Base-by-base conservation (phyloP, 2,888 invertebrate genomes). In the Apantesis nais region DNA sequence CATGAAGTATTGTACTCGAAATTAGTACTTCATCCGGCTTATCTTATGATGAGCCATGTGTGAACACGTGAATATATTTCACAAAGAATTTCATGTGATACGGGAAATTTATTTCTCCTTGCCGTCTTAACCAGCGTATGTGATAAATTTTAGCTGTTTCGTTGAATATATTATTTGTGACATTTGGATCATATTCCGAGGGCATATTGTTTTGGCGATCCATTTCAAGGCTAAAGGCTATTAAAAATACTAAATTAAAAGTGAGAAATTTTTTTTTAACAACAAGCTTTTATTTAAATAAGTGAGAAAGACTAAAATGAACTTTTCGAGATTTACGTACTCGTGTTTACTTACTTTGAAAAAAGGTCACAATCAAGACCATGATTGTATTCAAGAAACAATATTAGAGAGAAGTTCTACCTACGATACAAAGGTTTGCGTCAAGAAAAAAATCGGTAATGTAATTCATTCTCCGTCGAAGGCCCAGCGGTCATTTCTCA, bases 401-500 rank as follows among this genome's bases (percentile, higher is more conserved):
- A 77, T 83, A 78, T 83, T 74, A 78, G 74, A 77, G 66, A 68
- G 64, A 62, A 71, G 37, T 64, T 68, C 39, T 75, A 60, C 75
- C 67, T 78, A 74, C 64, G 75, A 73, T 78, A 66, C 74, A 66
- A 78, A 79, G 75, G 76, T 80, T 82, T 74, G 70, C 76, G 72
- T 72, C 74, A 74, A n/a, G 75, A 77, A 78, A 69, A n/a, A 81
- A 81, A 83, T 78, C 73, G 74, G 69, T 62, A 68, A 71, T 67
- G 80, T 81, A 79, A 82, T 84, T 79, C 78, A 78, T 79, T 77
- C 73, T 70, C 31, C 58, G 75, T 73, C 78, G 79, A 71, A 73
- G 78, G 78, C 73, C 66, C 73, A 62, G 48, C 61, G 75, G 78
- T 81, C 81, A 80, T 84, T 85, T 81, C 75, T 83, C 85, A 77